Base-by-base conservation (phyloP, 2,797 vertebrate species). In the Oophaga sylvatica region DNA sequence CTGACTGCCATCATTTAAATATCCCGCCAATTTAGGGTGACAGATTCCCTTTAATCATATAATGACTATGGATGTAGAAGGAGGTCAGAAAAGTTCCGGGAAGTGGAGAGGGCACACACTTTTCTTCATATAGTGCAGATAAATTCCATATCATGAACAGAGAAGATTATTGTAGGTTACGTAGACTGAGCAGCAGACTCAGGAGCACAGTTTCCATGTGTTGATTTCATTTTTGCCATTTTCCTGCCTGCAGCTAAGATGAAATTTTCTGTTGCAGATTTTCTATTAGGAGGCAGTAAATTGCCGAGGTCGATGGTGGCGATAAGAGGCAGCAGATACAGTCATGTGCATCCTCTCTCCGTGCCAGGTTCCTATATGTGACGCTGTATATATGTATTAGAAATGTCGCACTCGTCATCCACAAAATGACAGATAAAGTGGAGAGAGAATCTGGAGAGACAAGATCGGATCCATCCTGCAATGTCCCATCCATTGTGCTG, bases 401-500 rank as follows among this genome's bases (percentile, higher is more conserved):
- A 80, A 81, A 73, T 80, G 19, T 41, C 16, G 20, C 80, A n/a
- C 26, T 29, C 62, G 53, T 77, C 82, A 35, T 70, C 26, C 13
- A 56, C 59, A 77, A 77, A 85, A 85, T 67, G 41, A 80, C 78
- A 76, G 80, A 87, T 85, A 75, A 73, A n/a, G 3, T 0, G 59
- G 35, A 7, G 62, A 81, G 22, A 71, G 15, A 83, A 68, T n/a
- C 73, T 60, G 5, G 62, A 60, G 45, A 76, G 59, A 20, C 16
- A 0, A 20, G 48, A 70, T 57, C 56, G 81, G 41, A 77, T 67
- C 56, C 8, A n/a, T 31, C 78, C 71, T 15, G n/a, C 79, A 45
- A 85, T 76, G 48, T 80, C 77, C 29, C 62, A 17, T 86, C 67
- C 53, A 76, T 85, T 85, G 83, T 67, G 68, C 76, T 77, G 41